Conservation (phyloP, 2,797 vertebrate species). For the Bucorvus abyssinicus region DNA sequence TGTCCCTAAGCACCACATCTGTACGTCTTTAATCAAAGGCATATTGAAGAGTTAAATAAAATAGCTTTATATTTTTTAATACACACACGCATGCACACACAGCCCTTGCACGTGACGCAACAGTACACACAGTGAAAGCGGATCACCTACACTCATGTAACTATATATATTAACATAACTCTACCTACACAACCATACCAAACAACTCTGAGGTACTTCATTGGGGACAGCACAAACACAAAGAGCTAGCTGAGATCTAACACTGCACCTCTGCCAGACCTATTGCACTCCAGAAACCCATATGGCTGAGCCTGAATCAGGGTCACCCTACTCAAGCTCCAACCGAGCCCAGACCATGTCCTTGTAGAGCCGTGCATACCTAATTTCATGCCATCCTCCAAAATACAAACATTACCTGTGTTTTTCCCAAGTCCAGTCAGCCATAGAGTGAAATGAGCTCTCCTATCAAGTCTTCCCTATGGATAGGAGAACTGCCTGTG, state of each 20-base stretch:
- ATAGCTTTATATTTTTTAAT: not conserved
- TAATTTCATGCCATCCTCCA: not conserved
- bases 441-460: not conserved
- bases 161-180: not conserved
- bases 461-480: not conserved
- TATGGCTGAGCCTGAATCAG: not conserved
- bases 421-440: not conserved
- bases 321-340: not conserved
- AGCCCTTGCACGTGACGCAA: not conserved
- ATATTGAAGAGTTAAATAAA: fast-evolving
- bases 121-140: not conserved
- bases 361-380: not conserved
- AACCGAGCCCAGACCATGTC: not conserved
- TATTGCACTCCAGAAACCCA: not conserved
- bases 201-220: not conserved
- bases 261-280: not conserved
- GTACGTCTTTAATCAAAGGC: not conserved
- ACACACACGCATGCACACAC: fast-evolving
- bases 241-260: not conserved
- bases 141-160: not conserved
- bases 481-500: not conserved
- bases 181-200: not conserved
- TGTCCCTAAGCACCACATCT: too few species aligned
- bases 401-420: not conserved
- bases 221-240: not conserved